phyloP scores from a whole-genome alignment of 1,140 invertebrate genomes.

The Drosophila teissieri region DNA sequence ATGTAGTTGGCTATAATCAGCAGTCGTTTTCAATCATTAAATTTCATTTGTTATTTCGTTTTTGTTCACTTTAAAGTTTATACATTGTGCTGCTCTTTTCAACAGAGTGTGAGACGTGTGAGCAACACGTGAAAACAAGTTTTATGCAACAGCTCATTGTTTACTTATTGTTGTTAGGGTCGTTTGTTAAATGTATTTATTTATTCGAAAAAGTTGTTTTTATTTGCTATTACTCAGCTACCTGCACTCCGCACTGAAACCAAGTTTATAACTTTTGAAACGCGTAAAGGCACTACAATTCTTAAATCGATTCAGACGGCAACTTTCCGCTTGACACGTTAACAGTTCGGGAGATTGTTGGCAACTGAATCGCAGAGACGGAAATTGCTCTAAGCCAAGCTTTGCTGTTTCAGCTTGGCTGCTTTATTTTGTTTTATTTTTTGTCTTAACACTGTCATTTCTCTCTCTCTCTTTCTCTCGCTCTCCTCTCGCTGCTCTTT shows the following conservation, averaged over 20 bases:
- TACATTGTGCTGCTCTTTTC: slow-evolving; percentile 39
- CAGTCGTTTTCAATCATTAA: slow-evolving; percentile 17
- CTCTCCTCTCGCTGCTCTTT: slow-evolving; percentile 38
- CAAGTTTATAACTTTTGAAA: slow-evolving; percentile 24
- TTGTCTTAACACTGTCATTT: background rate
- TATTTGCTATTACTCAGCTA: slow-evolving; percentile 36
- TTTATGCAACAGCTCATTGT: slow-evolving; percentile 67
- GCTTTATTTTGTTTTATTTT: slow-evolving; percentile 23
- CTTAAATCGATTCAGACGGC: slow-evolving; percentile 10
- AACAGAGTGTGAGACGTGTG: slow-evolving; percentile 32
- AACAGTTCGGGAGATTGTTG: slow-evolving; percentile 67
- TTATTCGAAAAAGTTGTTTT: slow-evolving; percentile 26
- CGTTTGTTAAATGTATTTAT: slow-evolving; percentile 26
- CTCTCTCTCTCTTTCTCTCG: slow-evolving; percentile 15
- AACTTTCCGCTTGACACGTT: slow-evolving; percentile 67
- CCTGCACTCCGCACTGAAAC: slow-evolving; percentile 51
- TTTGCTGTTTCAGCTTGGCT: slow-evolving; percentile 32
- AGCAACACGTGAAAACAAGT: slow-evolving; percentile 74
- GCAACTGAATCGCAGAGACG: slow-evolving; percentile 51
- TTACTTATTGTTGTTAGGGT: slow-evolving; percentile 19
- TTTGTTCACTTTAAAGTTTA: slow-evolving; percentile 35
- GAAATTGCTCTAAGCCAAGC: slow-evolving; percentile 55
- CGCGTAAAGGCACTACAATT: slow-evolving; percentile 48
- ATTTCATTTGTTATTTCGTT: slow-evolving; percentile 17
- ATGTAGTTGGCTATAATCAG: slow-evolving; percentile 43